Conservation (phyloP, 2,888 invertebrate genomes). For the Craniophora ligustri region DNA sequence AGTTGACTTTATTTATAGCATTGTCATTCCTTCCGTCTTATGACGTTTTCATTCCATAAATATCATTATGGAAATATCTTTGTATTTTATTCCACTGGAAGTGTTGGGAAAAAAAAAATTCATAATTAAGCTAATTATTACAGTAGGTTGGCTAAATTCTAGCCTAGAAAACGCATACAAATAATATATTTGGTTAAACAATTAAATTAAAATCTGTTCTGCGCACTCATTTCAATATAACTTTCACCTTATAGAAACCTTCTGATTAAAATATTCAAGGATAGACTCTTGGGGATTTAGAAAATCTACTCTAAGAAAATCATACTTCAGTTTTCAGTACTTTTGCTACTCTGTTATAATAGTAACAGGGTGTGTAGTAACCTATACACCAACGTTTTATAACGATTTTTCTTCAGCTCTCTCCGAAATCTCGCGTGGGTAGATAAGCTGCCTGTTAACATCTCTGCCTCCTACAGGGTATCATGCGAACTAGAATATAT, state of each 20-base stretch:
- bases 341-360: neutral
- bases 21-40: constrained; percentile 5
- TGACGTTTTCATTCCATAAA: neutral
- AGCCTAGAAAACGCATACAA: neutral
- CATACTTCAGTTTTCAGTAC: neutral
- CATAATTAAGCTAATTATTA: no score
- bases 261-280: constrained; percentile 37
- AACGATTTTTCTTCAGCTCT: constrained; percentile 10
- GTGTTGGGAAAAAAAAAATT: no score
- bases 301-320: constrained; percentile 16
- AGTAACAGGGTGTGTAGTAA: neutral
- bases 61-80: no score
- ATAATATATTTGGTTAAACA: neutral
- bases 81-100: no score
- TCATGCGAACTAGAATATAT: neutral
- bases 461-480: no score
- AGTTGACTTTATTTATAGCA: constrained; percentile 19
- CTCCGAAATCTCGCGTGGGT: neutral
- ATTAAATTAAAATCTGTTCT: constrained; percentile 2
- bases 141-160: no score
- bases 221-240: constrained; percentile 10
- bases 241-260: constrained; percentile 11
- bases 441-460: no score
- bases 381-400: neutral
- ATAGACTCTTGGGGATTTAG: constrained; percentile 13